Conservation (phyloP, 1,140 invertebrate genomes). For the Euwallacea fornicatus region DNA sequence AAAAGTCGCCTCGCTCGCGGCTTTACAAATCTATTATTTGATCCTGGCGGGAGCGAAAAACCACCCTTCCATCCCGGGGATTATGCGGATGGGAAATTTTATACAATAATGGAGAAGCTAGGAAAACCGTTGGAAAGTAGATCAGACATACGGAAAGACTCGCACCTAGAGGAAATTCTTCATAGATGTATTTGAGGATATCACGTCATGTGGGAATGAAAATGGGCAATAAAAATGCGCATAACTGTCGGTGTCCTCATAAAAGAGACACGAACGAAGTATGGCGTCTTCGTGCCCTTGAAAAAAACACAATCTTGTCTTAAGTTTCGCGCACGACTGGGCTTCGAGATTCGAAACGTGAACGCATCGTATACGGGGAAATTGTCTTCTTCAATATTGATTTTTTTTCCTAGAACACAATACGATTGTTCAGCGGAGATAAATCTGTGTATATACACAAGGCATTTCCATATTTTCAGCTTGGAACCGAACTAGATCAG, state of each 20-base stretch:
- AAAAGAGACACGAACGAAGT: conserved; percentile 8
- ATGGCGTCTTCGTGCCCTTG: conserved; percentile 19
- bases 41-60: not conserved
- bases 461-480: conserved; percentile 12
- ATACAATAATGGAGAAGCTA: conserved; percentile 10
- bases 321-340: conserved; percentile 24
- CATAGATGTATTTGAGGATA: not conserved
- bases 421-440: not conserved
- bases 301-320: conserved; percentile 18
- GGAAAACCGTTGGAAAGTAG: not conserved
- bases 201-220: conserved; percentile 1
- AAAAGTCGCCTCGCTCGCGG: conserved; percentile 6
- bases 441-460: not conserved
- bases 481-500: conserved; percentile 17
- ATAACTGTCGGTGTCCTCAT: conserved; percentile 16
- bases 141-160: not conserved
- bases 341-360: conserved; percentile 8
- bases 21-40: conserved; percentile 20
- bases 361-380: conserved; percentile 5
- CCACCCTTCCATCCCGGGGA: conserved; percentile 2
- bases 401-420: not conserved
- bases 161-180: not conserved
- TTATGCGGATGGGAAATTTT: conserved; percentile 8
- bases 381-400: not conserved
- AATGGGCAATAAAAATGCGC: conserved; percentile 15